Conservation (phyloP, 2,888 invertebrate species). For the Harmothoe impar region DNA sequence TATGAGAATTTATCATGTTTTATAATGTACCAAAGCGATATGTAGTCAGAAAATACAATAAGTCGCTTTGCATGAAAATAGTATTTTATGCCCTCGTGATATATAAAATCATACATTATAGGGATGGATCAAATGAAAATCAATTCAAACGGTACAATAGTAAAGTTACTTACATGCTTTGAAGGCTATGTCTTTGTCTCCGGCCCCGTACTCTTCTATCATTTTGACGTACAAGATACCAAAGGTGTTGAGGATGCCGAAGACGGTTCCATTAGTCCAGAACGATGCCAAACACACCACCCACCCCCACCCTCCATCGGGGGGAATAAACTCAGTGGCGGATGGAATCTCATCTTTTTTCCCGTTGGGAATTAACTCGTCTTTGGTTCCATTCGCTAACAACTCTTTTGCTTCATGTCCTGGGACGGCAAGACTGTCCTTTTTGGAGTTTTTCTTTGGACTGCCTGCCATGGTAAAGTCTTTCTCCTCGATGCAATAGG, state of each 20-base stretch:
- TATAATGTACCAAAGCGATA: no score
- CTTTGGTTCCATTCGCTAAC: not conserved
- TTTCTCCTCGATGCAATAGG: not conserved
- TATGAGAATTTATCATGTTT: no score
- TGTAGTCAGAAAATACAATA: no score
- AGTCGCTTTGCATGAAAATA: no score
- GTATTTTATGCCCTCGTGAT: no score
- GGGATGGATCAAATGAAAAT: no score
- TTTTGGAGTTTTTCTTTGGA: not conserved
- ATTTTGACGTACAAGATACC: conserved; percentile 89
- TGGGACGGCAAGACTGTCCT: not conserved
- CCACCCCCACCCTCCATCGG: conserved; percentile 82
- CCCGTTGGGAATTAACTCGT: not conserved
- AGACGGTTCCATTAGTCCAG: conserved; percentile 82
- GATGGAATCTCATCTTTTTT: not conserved
- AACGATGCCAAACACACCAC: conserved; percentile 78
- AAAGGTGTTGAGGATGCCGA: conserved; percentile 95
- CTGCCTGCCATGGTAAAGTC: not conserved
- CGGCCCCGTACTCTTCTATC: conserved; percentile 88
- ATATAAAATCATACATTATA: no score
- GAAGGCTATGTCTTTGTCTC: conserved; percentile 81
- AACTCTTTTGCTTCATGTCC: conserved; percentile 4
- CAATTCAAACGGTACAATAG: no score
- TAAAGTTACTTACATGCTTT: conserved; percentile 67
- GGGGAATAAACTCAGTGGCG: conserved; percentile 68